A percentile compares a stretch with the other conserved stretches of the same genome.
These are phyloP conservation scores for Clusia tigrina DNA, from an alignment of 2,888 invertebrate species.

Conservation along the genomic window DNA sequence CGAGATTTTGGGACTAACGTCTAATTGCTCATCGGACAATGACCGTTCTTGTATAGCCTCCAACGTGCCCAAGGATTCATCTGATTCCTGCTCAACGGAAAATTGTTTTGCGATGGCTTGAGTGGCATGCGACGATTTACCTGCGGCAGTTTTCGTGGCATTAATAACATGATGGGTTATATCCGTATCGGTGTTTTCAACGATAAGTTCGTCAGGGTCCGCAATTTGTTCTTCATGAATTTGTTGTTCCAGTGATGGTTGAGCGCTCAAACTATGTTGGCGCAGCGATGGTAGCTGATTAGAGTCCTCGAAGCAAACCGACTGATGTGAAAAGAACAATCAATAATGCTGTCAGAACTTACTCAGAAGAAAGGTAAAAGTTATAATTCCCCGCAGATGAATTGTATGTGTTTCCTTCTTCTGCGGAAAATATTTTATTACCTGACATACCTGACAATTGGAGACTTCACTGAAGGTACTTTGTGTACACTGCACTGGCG, in stretches of 20 bases:
- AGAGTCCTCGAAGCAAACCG: slow-evolving; percentile 57
- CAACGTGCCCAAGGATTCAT: slow-evolving; percentile 37
- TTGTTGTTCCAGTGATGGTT: slow-evolving; percentile 26
- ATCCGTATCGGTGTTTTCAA: slow-evolving; percentile 41
- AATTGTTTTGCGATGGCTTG: slow-evolving; percentile 41
- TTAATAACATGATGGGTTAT: no score
- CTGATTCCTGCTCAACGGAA: slow-evolving; percentile 33
- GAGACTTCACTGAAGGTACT: slow-evolving; percentile 59
- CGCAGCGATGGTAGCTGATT: slow-evolving; percentile 44
- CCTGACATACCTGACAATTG: slow-evolving; percentile 67
- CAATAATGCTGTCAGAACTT: background rate
- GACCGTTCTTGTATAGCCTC: slow-evolving; percentile 35
- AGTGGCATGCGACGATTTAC: slow-evolving; percentile 45
- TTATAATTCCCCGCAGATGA: no score
- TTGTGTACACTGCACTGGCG: slow-evolving; percentile 63
- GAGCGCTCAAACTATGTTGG: slow-evolving; percentile 12
- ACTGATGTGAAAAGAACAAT: slow-evolving; percentile 42
- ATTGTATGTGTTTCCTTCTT: background rate
- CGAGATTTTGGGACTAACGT: slow-evolving; percentile 2
- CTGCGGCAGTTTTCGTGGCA: slow-evolving; percentile 36
- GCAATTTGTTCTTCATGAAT: slow-evolving; percentile 17
- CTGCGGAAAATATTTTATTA: background rate
- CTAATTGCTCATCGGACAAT: slow-evolving; percentile 23
- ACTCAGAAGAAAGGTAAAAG: background rate
- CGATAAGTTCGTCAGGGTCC: slow-evolving; percentile 28